These are phyloP conservation scores for Gracilinanus agilis DNA, from an alignment of 2,113 vertebrate genomes.

Conservation along the genomic window DNA sequence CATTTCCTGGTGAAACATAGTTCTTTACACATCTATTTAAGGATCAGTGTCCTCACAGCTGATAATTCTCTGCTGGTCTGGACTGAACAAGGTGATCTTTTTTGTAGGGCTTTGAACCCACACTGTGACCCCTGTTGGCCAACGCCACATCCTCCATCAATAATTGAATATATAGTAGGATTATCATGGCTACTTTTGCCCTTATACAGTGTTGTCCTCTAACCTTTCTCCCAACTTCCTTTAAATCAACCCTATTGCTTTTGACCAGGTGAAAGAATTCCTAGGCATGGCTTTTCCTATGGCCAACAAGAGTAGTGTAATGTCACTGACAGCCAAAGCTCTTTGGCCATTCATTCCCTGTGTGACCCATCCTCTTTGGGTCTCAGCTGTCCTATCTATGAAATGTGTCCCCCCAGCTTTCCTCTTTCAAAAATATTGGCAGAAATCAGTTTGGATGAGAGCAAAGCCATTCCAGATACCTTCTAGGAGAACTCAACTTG, in stretches of 20 bases:
- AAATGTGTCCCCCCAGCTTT: background rate
- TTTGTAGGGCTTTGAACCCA: background rate
- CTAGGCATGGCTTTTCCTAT: background rate
- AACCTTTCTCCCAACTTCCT: background rate
- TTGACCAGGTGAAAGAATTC: background rate
- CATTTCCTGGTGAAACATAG: background rate
- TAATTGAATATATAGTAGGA: background rate
- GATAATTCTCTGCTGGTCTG: background rate
- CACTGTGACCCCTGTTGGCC: background rate
- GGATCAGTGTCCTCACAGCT: background rate
- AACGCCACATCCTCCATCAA: background rate
- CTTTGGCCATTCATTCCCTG: background rate
- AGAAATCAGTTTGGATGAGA: constrained; percentile 47
- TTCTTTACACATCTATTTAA: background rate
- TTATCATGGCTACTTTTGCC: background rate
- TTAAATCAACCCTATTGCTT: background rate
- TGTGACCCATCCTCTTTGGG: background rate
- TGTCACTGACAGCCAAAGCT: background rate
- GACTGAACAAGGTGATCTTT: background rate
- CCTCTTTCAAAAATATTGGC: background rate
- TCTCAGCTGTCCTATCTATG: background rate
- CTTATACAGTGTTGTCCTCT: background rate
- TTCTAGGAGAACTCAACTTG: constrained; percentile 53
- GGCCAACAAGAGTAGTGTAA: background rate
- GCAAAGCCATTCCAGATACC: constrained; percentile 40